phyloP scores from a whole-genome alignment of 1,140 invertebrate species.

The Drosophila nannoptera region DNA sequence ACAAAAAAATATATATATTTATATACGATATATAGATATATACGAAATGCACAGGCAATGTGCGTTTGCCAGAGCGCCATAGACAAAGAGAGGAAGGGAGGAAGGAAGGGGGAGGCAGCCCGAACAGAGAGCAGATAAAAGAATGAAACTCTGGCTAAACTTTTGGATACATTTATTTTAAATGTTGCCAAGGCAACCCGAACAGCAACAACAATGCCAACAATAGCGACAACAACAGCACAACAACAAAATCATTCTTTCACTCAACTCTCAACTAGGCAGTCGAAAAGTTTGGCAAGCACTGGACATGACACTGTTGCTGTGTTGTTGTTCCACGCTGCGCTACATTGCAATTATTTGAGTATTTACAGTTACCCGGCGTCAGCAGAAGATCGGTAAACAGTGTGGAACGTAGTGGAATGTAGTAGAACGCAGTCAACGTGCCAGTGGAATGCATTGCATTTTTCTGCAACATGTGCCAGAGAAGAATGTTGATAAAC shows the following conservation, averaged over 20 bases:
- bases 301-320: conserved; percentile 13
- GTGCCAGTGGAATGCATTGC: neutral
- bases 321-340: neutral
- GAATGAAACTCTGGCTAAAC: conserved; percentile 61
- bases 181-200: conserved; percentile 56
- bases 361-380: conserved; percentile 17
- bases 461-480: neutral
- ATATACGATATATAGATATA: conserved; percentile 12
- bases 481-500: neutral
- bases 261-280: conserved; percentile 19
- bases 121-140: conserved; percentile 49
- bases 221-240: neutral
- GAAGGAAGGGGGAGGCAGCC: neutral
- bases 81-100: neutral
- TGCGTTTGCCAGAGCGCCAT: conserved; percentile 7
- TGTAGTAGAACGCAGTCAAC: too few relatives aligned
- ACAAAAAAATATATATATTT: too few relatives aligned
- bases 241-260: conserved; percentile 10
- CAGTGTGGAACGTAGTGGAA: neutral
- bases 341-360: conserved; percentile 19
- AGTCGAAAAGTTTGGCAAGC: conserved; percentile 21
- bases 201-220: neutral
- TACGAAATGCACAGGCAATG: conserved; percentile 22
- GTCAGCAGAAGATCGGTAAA: neutral
- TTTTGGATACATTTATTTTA: conserved; percentile 73